Base-by-base conservation (phyloP, 1,140 invertebrate genomes). In the Popillia japonica region DNA sequence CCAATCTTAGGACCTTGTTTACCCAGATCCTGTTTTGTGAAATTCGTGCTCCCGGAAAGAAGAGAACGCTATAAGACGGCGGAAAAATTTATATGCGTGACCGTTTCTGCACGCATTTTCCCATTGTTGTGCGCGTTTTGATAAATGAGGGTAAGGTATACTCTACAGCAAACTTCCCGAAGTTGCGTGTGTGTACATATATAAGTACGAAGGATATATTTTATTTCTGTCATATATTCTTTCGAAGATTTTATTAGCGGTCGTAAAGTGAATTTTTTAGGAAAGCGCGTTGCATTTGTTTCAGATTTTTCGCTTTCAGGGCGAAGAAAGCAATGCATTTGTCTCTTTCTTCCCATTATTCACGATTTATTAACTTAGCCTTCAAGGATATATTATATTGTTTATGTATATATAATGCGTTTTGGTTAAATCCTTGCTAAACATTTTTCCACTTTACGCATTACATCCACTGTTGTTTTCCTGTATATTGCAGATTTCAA, bases 21-120 rank as follows among this genome's bases (percentile, higher is more conserved):
- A 14, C 17, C 22, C 8, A 22, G 22, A 34, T 68, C 61, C 27
- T 22, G 27, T 68, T 68, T 22, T 68, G 22, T 22, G 61, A 20
- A 11, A 68, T 68, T 34, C 61, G 61, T 68, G 61, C 14, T 6
- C 17, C 22, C 9, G 22, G 27, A 34, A 34, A 22, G 22, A 22
- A 22, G 61, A 68, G 22, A 68, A 23, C 22, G 9, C 22, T 10
- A 23, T 22, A 68, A 68, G 27, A 68, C 61, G 17, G 3, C 14
- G 23, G 27, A 68, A 27, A 68, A 68, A 68, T 68, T 68, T 68
- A 68, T 68, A 68, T 68, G 61, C 61, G 61, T 68, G 61, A 68
- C 61, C 61, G 61, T 27, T 34, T 20, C 61, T 14, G 61, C 17
- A 68, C 61, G 61, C 20, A 22, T 68, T 68, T 68, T 68, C 22